A percentile compares a stretch with the other conserved stretches of the same genome.
phyloP scores from a whole-genome alignment of 2,113 vertebrate species.

The Raja brachyura region DNA sequence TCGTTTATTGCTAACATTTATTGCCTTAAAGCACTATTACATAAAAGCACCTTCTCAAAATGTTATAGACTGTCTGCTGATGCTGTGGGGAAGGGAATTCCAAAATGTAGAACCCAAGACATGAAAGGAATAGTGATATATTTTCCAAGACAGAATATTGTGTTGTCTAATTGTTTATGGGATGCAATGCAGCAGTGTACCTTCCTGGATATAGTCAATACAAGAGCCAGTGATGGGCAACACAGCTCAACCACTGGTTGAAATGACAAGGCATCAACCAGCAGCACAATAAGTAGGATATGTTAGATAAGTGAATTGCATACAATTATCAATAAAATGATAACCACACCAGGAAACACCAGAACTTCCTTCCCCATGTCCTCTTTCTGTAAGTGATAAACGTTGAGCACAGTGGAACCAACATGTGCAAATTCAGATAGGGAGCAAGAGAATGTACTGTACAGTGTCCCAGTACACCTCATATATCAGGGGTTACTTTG shows the following conservation, averaged over 20 bases:
- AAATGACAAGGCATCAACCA: neutral
- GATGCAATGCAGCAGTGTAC: no score
- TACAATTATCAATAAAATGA: neutral
- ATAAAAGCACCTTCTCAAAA: no score
- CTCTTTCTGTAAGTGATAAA: neutral
- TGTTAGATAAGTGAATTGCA: neutral
- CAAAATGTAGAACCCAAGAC: no score
- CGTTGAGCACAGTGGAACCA: neutral
- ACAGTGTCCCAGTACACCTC: neutral
- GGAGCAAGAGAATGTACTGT: neutral
- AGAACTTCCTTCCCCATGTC: neutral
- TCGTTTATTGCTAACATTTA: no score
- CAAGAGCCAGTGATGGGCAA: neutral
- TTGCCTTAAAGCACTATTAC: no score
- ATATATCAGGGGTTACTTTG: neutral
- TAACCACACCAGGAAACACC: neutral
- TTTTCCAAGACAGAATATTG: no score
- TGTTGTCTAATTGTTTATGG: no score
- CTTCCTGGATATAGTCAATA: no score
- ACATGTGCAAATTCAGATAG: neutral
- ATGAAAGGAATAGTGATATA: no score
- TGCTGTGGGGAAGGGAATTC: no score
- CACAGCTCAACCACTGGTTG: neutral
- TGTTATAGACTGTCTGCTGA: no score
- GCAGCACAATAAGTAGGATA: neutral